Base-by-base conservation (phyloP, 1,140 invertebrate genomes). In the Rhizoglyphus robini region DNA sequence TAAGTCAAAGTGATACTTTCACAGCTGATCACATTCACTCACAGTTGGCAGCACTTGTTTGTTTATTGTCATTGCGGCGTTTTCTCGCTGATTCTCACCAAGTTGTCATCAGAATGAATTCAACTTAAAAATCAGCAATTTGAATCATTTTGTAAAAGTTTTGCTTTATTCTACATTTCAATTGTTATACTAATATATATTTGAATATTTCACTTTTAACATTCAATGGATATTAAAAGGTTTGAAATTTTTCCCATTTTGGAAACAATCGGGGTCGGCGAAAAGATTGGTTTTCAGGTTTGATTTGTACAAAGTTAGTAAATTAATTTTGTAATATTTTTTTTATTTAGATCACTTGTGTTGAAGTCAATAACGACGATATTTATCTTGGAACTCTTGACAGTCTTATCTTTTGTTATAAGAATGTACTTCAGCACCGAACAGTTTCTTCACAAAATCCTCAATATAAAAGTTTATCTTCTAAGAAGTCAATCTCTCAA, bases 271-370 rank as follows among this genome's bases (percentile, higher is more conserved):
- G 15, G 18, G n/a, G 23, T 63, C 20, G 29, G 29, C 11, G 61
- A 63, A 2, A 63, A 47, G 27, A 48, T 63, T 63, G 11, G 20
- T 20, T 3, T 63, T 13, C 61, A 63, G 41, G 61, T 63, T 32
- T 32, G 57, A n/a, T 36, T 2, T 2, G 5, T 4, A 41, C 38
- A 60, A 51, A n/a, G 23, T 51, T 51, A 20, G 15, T 51, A 49
- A 27, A 25, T 46, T 20, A 63, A 46, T 30, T 63, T 63, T 63
- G 1, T 4, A 5, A 58, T 62, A 41, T 15, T 4, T 20, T 46
- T 34, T 49, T 25, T 15, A 46, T 58, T 47, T 29, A 63, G 61
- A 63, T 63, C n/a, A 47, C 34, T 1, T 63, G 61, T 34, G 3
- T 63, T 2, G 61, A 63, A 63, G 34, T 46, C 20, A 1, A 47